Conservation (phyloP, 2,888 invertebrate genomes). For the Chymomyza amoena region DNA sequence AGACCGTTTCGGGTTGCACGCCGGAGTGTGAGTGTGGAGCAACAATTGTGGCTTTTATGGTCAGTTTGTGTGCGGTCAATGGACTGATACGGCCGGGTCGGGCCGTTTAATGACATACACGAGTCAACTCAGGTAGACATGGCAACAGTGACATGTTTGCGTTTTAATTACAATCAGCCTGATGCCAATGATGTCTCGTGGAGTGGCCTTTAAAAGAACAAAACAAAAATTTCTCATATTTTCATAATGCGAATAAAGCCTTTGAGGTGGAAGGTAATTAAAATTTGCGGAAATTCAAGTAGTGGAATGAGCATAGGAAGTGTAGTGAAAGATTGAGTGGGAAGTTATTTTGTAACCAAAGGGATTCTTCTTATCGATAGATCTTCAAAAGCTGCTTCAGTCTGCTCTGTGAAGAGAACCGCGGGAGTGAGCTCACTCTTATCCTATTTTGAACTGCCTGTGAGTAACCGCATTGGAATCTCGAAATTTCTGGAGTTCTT, state of each 20-base stretch:
- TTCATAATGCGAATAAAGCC: not conserved
- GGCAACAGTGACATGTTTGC: constrained; percentile 43
- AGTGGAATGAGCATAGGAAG: too few species aligned
- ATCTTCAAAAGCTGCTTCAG: too few species aligned
- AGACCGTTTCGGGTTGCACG: constrained; percentile 40
- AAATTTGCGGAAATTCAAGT: not conserved
- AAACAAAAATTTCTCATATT: constrained; percentile 10
- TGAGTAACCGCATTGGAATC: not conserved
- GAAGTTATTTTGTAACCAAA: too few species aligned
- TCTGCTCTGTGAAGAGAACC: too few species aligned
- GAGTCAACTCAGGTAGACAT: constrained; percentile 3
- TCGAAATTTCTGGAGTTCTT: not conserved
- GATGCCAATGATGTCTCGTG: constrained; percentile 23
- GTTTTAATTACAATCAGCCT: constrained; percentile 67
- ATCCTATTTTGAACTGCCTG: too few species aligned
- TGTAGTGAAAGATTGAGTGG: too few species aligned
- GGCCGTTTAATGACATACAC: constrained; percentile 63
- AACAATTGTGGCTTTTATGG: constrained; percentile 65
- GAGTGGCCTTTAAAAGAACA: constrained; percentile 4
- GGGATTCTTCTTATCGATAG: too few species aligned
- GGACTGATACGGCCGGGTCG: constrained; percentile 20
- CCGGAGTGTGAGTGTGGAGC: constrained; percentile 23
- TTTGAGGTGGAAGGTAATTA: not conserved
- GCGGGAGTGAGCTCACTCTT: too few species aligned
- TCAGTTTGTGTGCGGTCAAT: constrained; percentile 52